Evolutionary conservation across 1,140 invertebrate genomes (phyloP).

Genomic region (Zaprionus kolodkinae): DNA sequence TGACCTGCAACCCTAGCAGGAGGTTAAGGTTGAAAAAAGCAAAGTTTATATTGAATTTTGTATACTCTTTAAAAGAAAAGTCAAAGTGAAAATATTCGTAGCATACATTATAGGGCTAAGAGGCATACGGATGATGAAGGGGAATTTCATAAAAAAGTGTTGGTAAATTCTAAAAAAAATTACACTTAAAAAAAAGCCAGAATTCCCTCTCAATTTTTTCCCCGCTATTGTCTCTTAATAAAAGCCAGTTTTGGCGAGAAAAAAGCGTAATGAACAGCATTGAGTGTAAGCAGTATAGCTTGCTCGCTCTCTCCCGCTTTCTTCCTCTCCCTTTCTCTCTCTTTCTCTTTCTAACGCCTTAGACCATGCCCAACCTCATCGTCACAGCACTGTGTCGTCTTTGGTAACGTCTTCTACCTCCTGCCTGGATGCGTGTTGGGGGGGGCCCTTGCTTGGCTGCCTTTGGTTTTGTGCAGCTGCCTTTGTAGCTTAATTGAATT

Average conservation of each 20-base stretch:
- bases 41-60: no score
- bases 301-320: neutral
- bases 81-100: neutral
- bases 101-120: neutral
- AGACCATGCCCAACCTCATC: slow-evolving; percentile 4
- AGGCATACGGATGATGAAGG: no score
- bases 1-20: neutral
- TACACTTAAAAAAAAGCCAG: no score
- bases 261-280: no score
- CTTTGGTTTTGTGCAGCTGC: slow-evolving; percentile 60
- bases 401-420: slow-evolving; percentile 19
- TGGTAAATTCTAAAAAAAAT: no score
- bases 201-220: no score
- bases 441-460: no score
- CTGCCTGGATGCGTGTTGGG: no score
- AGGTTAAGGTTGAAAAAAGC: neutral
- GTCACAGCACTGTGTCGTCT: neutral
- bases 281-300: slow-evolving; percentile 45
- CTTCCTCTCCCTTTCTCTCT: neutral
- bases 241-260: no score
- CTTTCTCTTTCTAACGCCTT: neutral
- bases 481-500: slow-evolving; percentile 82
- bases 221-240: no score
- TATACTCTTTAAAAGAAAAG: neutral
- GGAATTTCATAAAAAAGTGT: no score